Evolutionary conservation across 2,113 vertebrate species (phyloP), one percentile per base, ranked within the genome.

Genomic region (Triplophysa rosa): DNA sequence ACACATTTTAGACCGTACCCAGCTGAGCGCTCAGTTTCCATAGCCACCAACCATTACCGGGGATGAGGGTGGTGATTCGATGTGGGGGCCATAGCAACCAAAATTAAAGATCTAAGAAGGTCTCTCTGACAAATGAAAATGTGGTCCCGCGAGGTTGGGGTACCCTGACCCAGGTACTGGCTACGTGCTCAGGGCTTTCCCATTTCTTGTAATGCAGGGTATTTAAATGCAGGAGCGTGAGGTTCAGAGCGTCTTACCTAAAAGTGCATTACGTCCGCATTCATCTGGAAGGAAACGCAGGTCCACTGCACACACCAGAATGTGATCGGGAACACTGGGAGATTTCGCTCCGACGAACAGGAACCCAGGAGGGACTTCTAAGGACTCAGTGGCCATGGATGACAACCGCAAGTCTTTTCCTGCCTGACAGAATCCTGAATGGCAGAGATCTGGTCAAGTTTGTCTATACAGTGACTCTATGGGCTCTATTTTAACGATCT

Each of bases 231-330:
- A 6, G 26, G 61, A n/a, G 33, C 52, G 40, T 26, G 59, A 58
- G 65, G 21, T 58, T 73, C 19, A 75, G 16, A 12, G 11, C 4
- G 33, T 75, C 95, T 94, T 87, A 99, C 98, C 98, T 42, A 99
- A 88, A 54, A 99, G 92, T 17, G 98, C 97, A 14, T 97, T 96
- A 84, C 83, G 95, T 37, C 97, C 98, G 0, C 90, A 93, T 84
- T 98, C 96, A 65, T 99, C 97, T 0, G 98, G 97, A 79, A 99
- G 87, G 91, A 99, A 99, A 62, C 96, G 92, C 65, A 91, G 90
- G 90, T 99, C 98, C 54, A 99, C 97, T 0, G 96, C 94, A 13
- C 97, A 99, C 75, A 98, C 97, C 80, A 99, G 91, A 73, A 98
- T 92, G 16, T 94, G 95, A 71, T 96, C 96, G 0, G 95, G 93